A percentile compares a stretch with the other conserved stretches of the same genome.
phyloP scores from a whole-genome alignment of 2,888 invertebrate genomes.

The Cephonodes hylas region DNA sequence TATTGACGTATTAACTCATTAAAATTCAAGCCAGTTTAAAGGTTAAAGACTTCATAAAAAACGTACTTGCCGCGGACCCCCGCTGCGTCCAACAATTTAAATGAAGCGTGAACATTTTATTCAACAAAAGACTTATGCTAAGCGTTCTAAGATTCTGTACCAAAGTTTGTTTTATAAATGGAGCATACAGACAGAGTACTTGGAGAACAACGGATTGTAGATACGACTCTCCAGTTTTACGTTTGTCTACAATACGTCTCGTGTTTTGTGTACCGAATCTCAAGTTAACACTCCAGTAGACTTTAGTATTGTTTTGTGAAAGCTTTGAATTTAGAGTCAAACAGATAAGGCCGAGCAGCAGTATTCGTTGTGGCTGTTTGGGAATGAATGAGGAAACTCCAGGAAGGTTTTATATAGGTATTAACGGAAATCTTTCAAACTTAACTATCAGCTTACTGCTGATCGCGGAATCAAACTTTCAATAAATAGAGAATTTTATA shows the following conservation, averaged over 20 bases:
- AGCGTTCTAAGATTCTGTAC: constrained; percentile 39
- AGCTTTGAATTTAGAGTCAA: not conserved
- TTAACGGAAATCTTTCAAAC: no score
- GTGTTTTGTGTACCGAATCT: not conserved
- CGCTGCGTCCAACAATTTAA: constrained; percentile 61
- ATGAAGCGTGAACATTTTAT: constrained; percentile 50
- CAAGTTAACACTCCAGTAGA: not conserved
- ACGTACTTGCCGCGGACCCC: constrained; percentile 57
- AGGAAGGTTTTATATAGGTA: no score
- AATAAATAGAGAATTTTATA: no score
- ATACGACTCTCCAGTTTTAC: constrained; percentile 2
- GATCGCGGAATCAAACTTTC: not conserved
- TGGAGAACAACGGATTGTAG: constrained; percentile 3
- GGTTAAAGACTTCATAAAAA: constrained; percentile 74
- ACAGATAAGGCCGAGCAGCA: no score
- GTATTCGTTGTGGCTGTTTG: not conserved
- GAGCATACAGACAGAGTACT: not conserved
- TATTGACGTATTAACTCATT: constrained; percentile 77
- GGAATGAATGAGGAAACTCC: no score
- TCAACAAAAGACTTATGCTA: constrained; percentile 43
- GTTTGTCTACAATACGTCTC: constrained; percentile 4
- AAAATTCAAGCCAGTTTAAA: constrained; percentile 72
- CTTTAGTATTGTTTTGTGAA: not conserved
- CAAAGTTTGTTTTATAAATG: constrained; percentile 30
- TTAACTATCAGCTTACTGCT: no score